Base-by-base conservation (phyloP, 2,113 vertebrate genomes). In the Panthera uncia region DNA sequence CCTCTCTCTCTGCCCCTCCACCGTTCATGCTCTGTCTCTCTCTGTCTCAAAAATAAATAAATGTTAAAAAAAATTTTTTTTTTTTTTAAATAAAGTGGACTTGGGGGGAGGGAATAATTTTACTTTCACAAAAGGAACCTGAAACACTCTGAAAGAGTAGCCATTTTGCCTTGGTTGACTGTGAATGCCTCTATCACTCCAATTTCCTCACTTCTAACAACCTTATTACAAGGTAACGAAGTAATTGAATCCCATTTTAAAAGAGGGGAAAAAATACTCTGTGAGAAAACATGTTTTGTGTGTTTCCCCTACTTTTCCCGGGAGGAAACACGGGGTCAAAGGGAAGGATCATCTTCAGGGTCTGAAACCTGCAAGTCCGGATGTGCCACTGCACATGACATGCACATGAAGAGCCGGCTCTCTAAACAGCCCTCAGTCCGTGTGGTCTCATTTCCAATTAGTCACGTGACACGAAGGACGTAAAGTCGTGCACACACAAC, bases 331-430 rank as follows among this genome's bases (percentile, higher is more conserved):
- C 11, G 4, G 25, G 1, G 31, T 48, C 50, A 81, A 85, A 89
- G 27, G 82, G 63, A 76, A 89, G 85, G 85, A 5, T 29, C 10
- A 23, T 19, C 33, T 27, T 63, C 55, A 76, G 9, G 45, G 45
- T 5, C 76, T 23, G 25, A 80, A 79, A 80, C 9, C 13, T 61
- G 18, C 23, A 65, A 38, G 41, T 38, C 74, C 36, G 41, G 31
- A 18, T 10, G 4, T 29, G 10, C 15, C 9, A 1, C 41, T 21
- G 0, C 15, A 19, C 11, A 4, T 7, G 9, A 36, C 1, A 0
- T 6, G 63, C 73, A 23, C 12, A 12, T 9, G 76, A 83, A 71
- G 29, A 91, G 3, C 15, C 27, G 65, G 18, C 6, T 48, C 1
- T 71, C 50, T 63, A 7, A 19, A 13, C 7, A 1, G 10, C 7